phyloP scores from a whole-genome alignment of 2,888 invertebrate species.

The Sylvicola cinctus region DNA sequence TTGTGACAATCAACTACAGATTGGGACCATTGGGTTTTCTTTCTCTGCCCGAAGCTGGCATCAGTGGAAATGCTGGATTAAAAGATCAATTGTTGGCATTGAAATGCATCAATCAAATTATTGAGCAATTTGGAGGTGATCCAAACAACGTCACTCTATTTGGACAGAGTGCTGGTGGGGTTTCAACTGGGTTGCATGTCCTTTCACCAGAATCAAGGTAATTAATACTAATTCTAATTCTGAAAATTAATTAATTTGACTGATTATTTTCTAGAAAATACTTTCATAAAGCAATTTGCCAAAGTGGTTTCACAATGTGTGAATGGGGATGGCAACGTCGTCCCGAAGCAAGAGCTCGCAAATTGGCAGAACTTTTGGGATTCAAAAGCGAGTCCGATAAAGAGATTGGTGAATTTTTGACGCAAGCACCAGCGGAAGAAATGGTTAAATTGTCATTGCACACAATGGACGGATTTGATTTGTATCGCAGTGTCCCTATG shows the following conservation, averaged over 20 bases:
- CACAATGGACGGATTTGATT: no score
- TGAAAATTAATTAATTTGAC: not conserved
- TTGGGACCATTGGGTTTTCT: constrained; percentile 21
- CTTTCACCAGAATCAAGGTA: constrained; percentile 15
- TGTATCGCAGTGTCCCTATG: no score
- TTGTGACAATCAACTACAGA: constrained; percentile 22
- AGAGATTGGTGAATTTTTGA: constrained; percentile 5
- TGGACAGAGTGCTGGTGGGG: constrained; percentile 21
- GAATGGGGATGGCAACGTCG: constrained; percentile 19
- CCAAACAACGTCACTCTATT: constrained; percentile 19
- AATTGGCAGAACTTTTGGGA: constrained; percentile 15
- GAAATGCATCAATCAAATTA: constrained; percentile 25
- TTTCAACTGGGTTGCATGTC: constrained; percentile 18
- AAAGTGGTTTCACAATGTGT: constrained; percentile 20
- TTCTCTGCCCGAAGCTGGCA: constrained; percentile 17
- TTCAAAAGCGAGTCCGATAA: constrained; percentile 8
- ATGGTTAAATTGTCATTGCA: not conserved
- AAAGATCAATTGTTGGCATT: constrained; percentile 27
- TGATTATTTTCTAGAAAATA: constrained; percentile 9
- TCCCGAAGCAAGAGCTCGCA: constrained; percentile 12
- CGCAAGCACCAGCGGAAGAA: not conserved
- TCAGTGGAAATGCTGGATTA: constrained; percentile 21
- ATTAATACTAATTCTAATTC: no score
- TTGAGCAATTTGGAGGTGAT: constrained; percentile 27
- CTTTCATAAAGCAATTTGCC: constrained; percentile 21